Evolutionary conservation across 1,140 invertebrate genomes (phyloP).

Genomic region (Copidosoma floridanum): DNA sequence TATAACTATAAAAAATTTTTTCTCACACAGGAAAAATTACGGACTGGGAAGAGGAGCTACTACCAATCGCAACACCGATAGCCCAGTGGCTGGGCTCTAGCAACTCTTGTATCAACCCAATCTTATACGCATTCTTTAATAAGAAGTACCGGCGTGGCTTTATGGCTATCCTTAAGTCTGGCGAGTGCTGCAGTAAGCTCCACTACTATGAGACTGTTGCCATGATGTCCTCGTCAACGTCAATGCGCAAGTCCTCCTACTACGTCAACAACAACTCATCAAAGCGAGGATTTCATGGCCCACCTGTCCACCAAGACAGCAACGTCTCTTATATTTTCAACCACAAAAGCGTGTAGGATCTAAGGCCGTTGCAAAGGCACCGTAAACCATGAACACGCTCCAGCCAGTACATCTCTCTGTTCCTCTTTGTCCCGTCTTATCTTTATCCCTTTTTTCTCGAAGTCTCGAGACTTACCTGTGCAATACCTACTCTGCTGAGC

Average conservation of each 20-base stretch:
- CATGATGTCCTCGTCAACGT: constrained; percentile 78
- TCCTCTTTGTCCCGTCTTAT: background rate
- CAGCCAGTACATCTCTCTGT: background rate
- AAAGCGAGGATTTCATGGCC: constrained; percentile 59
- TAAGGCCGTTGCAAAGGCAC: background rate
- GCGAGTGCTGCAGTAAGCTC: constrained; percentile 78
- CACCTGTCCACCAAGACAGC: constrained; percentile 65
- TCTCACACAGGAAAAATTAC: constrained; percentile 56
- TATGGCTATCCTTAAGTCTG: constrained; percentile 80
- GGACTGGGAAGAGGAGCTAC: constrained; percentile 73
- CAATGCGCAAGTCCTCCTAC: constrained; percentile 78
- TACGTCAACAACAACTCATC: constrained; percentile 66
- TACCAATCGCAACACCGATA: constrained; percentile 80
- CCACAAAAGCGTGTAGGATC: constrained; percentile 58
- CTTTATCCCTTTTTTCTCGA: background rate
- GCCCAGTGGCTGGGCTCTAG: constrained; percentile 95
- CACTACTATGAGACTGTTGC: constrained; percentile 82
- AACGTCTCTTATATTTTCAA: constrained; percentile 76
- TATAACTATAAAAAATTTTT: background rate
- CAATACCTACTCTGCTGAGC: too few relatives aligned
- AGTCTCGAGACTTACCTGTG: background rate
- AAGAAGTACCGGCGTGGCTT: constrained; percentile 94
- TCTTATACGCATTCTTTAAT: constrained; percentile 97
- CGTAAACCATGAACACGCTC: background rate
- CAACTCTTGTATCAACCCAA: constrained; percentile 96